These are phyloP conservation scores for Drosophila pseudoananassae DNA, from an alignment of 1,140 invertebrate genomes.

Conservation along the genomic window DNA sequence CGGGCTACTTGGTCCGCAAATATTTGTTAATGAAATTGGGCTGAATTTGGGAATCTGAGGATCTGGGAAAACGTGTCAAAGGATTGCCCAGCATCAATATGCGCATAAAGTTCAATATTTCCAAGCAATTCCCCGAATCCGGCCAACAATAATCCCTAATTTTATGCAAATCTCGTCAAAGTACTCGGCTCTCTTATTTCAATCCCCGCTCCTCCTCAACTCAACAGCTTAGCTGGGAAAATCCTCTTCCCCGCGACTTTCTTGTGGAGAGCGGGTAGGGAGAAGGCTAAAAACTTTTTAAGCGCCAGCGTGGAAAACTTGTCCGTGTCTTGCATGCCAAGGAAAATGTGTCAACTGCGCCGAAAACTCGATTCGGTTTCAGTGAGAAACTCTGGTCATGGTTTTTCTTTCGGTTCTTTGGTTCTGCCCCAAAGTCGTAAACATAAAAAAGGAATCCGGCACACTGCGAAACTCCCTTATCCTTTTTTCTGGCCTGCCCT, in stretches of 20 bases:
- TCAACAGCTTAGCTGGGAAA: conserved; percentile 61
- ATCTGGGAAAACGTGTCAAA: conserved; percentile 37
- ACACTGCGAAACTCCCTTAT: conserved; percentile 25
- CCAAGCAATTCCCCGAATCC: conserved; percentile 68
- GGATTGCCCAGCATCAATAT: conserved; percentile 64
- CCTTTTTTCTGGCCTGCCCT: neutral
- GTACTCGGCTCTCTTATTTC: conserved; percentile 42
- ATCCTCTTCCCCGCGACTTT: conserved; percentile 57
- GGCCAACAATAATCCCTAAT: conserved; percentile 77
- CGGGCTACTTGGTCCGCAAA: conserved; percentile 55
- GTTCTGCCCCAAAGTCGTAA: conserved; percentile 41
- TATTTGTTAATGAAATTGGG: conserved; percentile 74
- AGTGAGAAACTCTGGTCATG: conserved; percentile 25
- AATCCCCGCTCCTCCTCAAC: conserved; percentile 13
- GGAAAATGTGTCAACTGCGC: conserved; percentile 67
- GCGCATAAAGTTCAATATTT: conserved; percentile 81
- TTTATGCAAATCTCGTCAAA: conserved; percentile 78
- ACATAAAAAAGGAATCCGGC: conserved; percentile 52
- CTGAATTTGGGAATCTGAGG: neutral
- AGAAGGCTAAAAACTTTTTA: conserved; percentile 64
- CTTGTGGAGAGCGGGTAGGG: conserved; percentile 1
- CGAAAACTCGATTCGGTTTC: conserved; percentile 34
- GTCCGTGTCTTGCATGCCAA: conserved; percentile 78
- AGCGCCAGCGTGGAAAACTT: conserved; percentile 73
- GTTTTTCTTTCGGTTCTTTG: conserved; percentile 2